Percentiles rank a stretch among this genome's conserved stretches.
Conservation (phyloP, 1,140 invertebrate genomes). For the Kradibia gibbosae region DNA sequence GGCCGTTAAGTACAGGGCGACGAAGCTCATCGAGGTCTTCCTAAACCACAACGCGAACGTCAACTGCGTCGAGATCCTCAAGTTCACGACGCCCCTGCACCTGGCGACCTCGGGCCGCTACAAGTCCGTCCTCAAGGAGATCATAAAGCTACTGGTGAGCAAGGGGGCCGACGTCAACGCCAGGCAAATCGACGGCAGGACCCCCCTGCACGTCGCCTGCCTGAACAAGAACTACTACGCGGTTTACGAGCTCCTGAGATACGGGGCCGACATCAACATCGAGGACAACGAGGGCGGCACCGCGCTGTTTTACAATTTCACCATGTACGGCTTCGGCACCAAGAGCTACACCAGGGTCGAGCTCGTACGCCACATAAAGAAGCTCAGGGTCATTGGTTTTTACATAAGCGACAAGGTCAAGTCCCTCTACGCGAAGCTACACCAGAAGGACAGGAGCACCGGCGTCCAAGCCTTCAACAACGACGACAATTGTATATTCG, state of each 20-base stretch:
- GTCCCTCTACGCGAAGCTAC: not conserved
- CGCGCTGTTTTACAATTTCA: not conserved
- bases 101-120: not conserved
- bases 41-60: not conserved
- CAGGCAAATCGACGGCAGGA: not conserved
- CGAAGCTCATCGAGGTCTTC: not conserved
- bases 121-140: not conserved
- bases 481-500: not conserved
- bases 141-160: not conserved
- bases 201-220: constrained; percentile 17
- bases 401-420: not conserved
- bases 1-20: not conserved
- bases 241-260: not conserved
- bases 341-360: not conserved
- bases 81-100: not conserved
- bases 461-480: not conserved
- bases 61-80: not conserved
- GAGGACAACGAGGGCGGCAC: not conserved
- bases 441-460: not conserved
- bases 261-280: constrained; percentile 17
- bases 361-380: not conserved
- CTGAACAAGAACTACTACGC: not conserved
- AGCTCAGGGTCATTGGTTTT: not conserved
- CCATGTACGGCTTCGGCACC: not conserved
- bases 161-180: not conserved